These are phyloP conservation scores for Allolobophora icterica DNA, from an alignment of 2,888 invertebrate genomes.

Conservation along the genomic window DNA sequence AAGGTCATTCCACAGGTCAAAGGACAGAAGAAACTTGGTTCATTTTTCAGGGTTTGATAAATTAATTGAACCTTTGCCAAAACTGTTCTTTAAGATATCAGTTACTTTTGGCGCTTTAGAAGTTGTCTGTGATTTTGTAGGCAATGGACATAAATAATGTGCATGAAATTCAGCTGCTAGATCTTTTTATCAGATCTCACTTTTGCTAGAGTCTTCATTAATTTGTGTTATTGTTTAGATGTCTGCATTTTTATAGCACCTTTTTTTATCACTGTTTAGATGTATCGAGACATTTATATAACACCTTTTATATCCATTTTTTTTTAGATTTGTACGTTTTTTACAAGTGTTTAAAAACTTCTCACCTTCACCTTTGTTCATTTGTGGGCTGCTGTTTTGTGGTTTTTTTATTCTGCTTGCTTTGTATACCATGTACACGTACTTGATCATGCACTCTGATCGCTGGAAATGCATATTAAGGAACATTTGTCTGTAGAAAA, in stretches of 20 bases:
- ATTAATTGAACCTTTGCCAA: no score
- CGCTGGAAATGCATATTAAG: neutral
- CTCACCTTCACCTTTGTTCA: no score
- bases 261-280: no score
- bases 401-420: no score
- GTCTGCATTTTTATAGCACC: neutral
- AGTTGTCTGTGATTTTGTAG: neutral
- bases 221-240: neutral
- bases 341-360: no score
- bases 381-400: no score
- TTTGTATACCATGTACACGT: no score
- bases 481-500: neutral
- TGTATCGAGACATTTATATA: no score
- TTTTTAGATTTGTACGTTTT: no score
- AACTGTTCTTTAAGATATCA: neutral
- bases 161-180: neutral
- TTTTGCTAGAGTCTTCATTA: neutral
- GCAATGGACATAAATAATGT: neutral
- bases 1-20: conserved; percentile 37
- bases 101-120: neutral
- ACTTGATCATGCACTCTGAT: neutral
- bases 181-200: neutral
- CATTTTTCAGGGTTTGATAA: conserved; percentile 45
- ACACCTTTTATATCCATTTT: no score
- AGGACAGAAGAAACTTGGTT: conserved; percentile 42